phyloP scores from a whole-genome alignment of 2,888 invertebrate species.

The Ichneumoninae sp. region DNA sequence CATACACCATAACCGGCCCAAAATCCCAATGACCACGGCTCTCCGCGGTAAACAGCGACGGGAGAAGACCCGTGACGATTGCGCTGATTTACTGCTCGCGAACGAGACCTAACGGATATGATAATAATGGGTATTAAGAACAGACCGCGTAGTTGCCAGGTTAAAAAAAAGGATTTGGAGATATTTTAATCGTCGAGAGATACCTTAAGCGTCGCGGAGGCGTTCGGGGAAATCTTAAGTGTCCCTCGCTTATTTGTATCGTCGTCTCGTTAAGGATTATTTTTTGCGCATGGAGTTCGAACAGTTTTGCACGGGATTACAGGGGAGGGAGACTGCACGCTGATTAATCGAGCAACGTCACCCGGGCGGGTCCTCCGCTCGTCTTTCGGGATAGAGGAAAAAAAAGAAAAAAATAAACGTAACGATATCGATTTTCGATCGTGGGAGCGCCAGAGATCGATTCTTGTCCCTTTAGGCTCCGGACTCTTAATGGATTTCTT shows the following conservation, averaged over 20 bases:
- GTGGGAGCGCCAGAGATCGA: background rate
- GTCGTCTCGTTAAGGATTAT: conserved; percentile 40
- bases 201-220: background rate
- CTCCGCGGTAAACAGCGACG: background rate
- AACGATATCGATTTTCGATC: conserved; percentile 30
- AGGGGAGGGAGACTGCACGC: background rate
- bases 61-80: conserved; percentile 12
- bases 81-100: background rate
- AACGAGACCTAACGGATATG: background rate
- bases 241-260: conserved; percentile 41
- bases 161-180: background rate
- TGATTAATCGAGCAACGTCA: conserved; percentile 43
- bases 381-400: conserved; percentile 1
- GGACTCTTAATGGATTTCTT: conserved; percentile 34
- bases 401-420: background rate
- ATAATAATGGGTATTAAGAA: conserved; percentile 7
- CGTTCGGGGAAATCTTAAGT: background rate
- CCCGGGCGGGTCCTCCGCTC: background rate
- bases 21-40: conserved; percentile 1
- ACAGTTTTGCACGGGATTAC: conserved; percentile 1
- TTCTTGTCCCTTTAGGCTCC: background rate
- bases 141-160: background rate
- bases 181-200: conserved; percentile 9
- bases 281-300: background rate
- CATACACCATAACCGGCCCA: background rate